A percentile compares a stretch with the other conserved stretches of the same genome.
Evolutionary conservation across 2,797 vertebrate species (phyloP).

Genomic region (Huso huso): DNA sequence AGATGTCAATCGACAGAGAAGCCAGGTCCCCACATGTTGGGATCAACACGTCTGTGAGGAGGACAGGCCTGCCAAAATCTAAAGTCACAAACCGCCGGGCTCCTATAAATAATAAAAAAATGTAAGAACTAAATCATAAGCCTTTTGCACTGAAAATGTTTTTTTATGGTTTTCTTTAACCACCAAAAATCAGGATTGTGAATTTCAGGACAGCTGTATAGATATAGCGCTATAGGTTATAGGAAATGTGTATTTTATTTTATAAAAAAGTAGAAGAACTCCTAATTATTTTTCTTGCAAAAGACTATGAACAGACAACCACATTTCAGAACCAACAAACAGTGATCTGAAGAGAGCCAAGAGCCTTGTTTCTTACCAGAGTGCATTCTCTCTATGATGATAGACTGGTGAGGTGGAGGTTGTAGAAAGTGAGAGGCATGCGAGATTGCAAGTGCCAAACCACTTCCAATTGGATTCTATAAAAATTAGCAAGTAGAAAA

Average conservation of each 20-base stretch:
- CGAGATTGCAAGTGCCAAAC: constrained; percentile 91
- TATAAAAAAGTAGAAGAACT: too few relatives aligned
- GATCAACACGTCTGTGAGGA: constrained; percentile 90
- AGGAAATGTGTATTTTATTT: too few relatives aligned
- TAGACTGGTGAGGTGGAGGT: constrained; percentile 95
- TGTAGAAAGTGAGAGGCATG: constrained; percentile 97
- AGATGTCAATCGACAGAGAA: constrained; percentile 96
- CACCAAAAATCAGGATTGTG: too few relatives aligned
- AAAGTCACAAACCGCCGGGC: constrained; percentile 93
- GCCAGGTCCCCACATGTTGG: constrained; percentile 92
- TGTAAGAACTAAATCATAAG: too few relatives aligned
- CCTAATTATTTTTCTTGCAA: too few relatives aligned
- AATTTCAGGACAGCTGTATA: too few relatives aligned
- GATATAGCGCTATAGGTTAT: too few relatives aligned
- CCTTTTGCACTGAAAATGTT: too few relatives aligned
- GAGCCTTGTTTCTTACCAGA: constrained; percentile 70
- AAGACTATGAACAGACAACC: too few relatives aligned
- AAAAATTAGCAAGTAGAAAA: constrained; percentile 13
- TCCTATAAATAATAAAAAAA: constrained; percentile 49
- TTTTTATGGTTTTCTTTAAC: too few relatives aligned
- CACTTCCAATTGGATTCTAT: constrained; percentile 85
- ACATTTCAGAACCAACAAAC: too few relatives aligned
- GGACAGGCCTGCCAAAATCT: constrained; percentile 89
- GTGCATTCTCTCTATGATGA: constrained; percentile 98
- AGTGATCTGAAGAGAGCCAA: too few relatives aligned